These are phyloP conservation scores for Turnix velox DNA, from an alignment of 2,113 vertebrate species.

Conservation along the genomic window DNA sequence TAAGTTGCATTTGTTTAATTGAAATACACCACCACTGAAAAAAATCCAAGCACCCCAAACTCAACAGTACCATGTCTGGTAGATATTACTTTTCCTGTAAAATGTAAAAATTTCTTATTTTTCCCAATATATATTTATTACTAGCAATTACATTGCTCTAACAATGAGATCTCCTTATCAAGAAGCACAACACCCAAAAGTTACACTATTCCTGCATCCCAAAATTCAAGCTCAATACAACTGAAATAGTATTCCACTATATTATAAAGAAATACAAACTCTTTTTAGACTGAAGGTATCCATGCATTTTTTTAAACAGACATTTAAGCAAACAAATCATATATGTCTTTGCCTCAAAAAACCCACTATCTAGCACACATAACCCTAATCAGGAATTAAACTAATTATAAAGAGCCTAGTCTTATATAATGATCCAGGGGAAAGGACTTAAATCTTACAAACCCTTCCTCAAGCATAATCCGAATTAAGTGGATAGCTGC, in stretches of 20 bases:
- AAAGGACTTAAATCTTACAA: slow-evolving; percentile 26
- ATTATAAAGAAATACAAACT: not conserved
- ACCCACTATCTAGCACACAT: not conserved
- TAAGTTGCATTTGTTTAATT: not conserved
- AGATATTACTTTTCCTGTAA: not conserved
- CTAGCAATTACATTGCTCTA: not conserved
- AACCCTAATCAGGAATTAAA: not conserved
- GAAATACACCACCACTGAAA: not conserved
- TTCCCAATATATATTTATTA: not conserved
- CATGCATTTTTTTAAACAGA: not conserved
- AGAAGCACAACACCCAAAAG: not conserved
- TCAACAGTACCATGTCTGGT: not conserved
- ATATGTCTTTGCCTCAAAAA: slow-evolving; percentile 8
- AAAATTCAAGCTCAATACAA: not conserved
- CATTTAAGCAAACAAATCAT: not conserved
- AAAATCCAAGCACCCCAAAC: not conserved
- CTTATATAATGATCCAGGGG: slow-evolving; percentile 9
- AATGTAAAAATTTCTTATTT: not conserved
- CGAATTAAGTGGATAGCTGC: not conserved
- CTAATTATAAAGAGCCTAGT: slow-evolving; percentile 41
- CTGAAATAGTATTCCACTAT: not conserved
- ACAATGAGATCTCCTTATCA: not conserved
- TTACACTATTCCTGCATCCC: not conserved
- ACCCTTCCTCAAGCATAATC: not conserved
- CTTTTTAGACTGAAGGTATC: not conserved